A percentile compares a stretch with the other conserved stretches of the same genome.
Evolutionary conservation across 1,140 invertebrate genomes (phyloP).

Genomic region (Xylocopa sonorina): DNA sequence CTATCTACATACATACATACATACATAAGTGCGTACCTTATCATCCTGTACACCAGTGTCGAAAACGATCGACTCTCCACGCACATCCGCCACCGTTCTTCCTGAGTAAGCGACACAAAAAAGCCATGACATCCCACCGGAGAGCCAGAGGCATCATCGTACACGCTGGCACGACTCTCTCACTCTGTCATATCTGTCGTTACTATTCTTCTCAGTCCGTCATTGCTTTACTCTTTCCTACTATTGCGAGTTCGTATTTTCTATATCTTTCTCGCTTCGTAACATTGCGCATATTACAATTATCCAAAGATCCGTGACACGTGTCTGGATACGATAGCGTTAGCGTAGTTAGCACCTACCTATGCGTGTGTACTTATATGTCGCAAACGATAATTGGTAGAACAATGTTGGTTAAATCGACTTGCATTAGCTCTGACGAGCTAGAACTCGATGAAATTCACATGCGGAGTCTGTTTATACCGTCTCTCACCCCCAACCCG

Average conservation of each 20-base stretch:
- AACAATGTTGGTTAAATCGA: neutral
- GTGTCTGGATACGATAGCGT: conserved; percentile 23
- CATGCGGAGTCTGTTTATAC: conserved; percentile 71
- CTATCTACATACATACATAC: too few relatives aligned
- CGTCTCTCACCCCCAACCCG: neutral
- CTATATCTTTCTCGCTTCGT: conserved; percentile 34
- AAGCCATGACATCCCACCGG: too few relatives aligned
- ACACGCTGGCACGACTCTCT: conserved; percentile 48
- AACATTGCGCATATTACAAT: conserved; percentile 52
- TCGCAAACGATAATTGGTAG: conserved; percentile 18
- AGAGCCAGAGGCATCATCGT: conserved; percentile 7
- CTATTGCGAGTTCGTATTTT: conserved; percentile 44
- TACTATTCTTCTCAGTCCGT: conserved; percentile 18
- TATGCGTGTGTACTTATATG: neutral
- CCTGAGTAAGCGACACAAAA: too few relatives aligned
- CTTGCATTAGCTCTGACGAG: neutral
- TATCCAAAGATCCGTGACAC: conserved; percentile 24
- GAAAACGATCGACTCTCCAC: too few relatives aligned
- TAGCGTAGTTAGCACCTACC: conserved; percentile 22
- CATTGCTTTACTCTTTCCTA: conserved; percentile 56
- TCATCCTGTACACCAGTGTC: neutral
- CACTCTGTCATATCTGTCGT: conserved; percentile 9
- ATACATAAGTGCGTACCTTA: too few relatives aligned
- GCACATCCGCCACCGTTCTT: too few relatives aligned
- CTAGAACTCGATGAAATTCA: neutral